Conservation (phyloP, 2,113 vertebrate species). For the Prietella phreatophila region DNA sequence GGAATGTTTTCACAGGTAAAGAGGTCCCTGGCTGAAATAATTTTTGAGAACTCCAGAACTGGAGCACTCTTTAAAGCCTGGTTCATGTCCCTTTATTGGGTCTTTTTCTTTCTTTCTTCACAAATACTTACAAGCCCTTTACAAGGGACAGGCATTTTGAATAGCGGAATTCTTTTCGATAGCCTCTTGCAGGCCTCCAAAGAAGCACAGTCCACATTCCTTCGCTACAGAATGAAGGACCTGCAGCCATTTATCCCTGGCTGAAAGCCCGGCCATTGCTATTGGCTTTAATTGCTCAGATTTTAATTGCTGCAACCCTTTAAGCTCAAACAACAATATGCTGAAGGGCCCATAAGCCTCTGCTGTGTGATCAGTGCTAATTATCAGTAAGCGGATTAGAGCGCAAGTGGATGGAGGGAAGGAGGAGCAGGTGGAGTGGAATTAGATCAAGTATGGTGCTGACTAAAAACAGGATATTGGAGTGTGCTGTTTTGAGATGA, state of each 20-base stretch:
- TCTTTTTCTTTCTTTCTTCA: background rate
- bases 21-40: background rate
- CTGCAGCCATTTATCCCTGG: slow-evolving; percentile 1
- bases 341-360: slow-evolving; percentile 57
- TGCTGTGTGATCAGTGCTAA: slow-evolving; percentile 63
- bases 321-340: slow-evolving; percentile 56
- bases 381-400: slow-evolving; percentile 69
- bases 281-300: slow-evolving; percentile 34
- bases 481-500: slow-evolving; percentile 15
- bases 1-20: background rate
- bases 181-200: background rate
- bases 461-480: slow-evolving; percentile 40
- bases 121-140: background rate
- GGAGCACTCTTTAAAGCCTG: background rate
- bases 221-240: background rate
- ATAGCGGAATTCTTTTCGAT: background rate
- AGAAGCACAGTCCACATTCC: background rate
- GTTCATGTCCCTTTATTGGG: background rate
- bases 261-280: background rate
- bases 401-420: slow-evolving; percentile 25
- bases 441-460: slow-evolving; percentile 29
- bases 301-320: slow-evolving; percentile 52
- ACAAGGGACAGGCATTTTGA: background rate
- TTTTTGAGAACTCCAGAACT: background rate
- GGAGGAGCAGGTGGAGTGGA: slow-evolving; percentile 18